These are phyloP conservation scores for Sarcophaga caerulescens DNA, from an alignment of 2,888 invertebrate species.

Conservation along the genomic window DNA sequence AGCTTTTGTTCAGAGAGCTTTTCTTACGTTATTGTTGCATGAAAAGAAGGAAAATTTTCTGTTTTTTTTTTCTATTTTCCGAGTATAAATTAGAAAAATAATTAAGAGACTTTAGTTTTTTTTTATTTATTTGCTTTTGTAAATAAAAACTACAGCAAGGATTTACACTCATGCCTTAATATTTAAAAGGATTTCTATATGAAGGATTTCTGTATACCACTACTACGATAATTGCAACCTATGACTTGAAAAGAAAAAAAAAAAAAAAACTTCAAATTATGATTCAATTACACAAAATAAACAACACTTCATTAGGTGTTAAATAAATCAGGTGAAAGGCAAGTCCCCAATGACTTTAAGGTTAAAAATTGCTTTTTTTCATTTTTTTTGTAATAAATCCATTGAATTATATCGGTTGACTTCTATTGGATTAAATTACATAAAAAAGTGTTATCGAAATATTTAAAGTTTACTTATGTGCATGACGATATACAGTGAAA, in stretches of 20 bases:
- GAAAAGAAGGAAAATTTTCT: slow-evolving; percentile 5
- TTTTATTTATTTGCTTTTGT: background rate
- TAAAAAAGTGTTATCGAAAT: no score
- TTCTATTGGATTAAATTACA: no score
- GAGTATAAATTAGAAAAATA: slow-evolving; percentile 46
- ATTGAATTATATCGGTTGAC: background rate
- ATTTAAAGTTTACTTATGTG: no score
- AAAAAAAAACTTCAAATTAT: slow-evolving; percentile 15
- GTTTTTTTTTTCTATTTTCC: slow-evolving; percentile 2
- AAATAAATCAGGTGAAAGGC: slow-evolving; percentile 6
- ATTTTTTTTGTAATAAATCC: slow-evolving; percentile 8
- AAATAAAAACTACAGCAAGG: no score
- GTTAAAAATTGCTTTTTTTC: background rate
- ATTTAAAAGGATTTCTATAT: no score
- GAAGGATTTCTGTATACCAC: no score
- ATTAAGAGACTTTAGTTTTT: slow-evolving; percentile 38
- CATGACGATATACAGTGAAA: no score
- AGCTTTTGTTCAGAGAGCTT: slow-evolving; percentile 51
- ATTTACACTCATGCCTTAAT: no score
- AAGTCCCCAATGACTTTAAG: slow-evolving; percentile 21
- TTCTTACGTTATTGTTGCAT: slow-evolving; percentile 11
- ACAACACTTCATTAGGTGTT: slow-evolving; percentile 58
- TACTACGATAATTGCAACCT: background rate
- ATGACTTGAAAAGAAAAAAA: background rate
- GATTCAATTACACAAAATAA: slow-evolving; percentile 58